Evolutionary conservation across 2,797 vertebrate genomes (phyloP).

Genomic region (Pitangus sulphuratus): DNA sequence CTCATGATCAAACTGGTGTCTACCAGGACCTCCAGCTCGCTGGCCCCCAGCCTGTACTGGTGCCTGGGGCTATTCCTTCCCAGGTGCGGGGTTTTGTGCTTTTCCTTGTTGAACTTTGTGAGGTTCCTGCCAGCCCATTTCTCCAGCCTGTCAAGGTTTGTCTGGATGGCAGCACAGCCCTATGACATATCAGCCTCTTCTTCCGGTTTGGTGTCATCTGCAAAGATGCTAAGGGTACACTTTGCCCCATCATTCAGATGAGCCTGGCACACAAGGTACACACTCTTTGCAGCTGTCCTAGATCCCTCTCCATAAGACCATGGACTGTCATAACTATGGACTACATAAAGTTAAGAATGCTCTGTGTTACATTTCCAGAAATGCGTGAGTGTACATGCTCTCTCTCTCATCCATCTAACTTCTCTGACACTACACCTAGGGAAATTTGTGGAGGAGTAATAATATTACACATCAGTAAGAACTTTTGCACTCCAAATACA

Average conservation of each 20-base stretch:
- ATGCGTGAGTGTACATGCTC: not conserved
- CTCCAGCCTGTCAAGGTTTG: not conserved
- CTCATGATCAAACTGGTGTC: not conserved
- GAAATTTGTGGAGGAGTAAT: not conserved
- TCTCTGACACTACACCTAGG: not conserved
- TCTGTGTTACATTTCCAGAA: not conserved
- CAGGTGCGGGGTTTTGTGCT: accelerated
- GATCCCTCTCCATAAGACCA: not conserved
- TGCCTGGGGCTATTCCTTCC: not conserved
- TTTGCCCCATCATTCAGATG: not conserved
- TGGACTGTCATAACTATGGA: not conserved
- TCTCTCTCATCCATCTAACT: not conserved
- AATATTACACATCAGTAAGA: not conserved
- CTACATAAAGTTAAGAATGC: not conserved
- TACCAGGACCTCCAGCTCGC: not conserved
- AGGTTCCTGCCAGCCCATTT: not conserved
- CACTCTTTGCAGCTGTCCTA: not conserved
- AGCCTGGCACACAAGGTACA: not conserved
- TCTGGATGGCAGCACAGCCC: not conserved
- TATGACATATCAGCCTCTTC: not conserved
- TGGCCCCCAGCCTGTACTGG: not conserved
- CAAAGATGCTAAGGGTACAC: not conserved
- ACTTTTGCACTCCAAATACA: not conserved
- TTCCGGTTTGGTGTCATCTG: not conserved
- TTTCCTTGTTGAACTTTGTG: not conserved